These are phyloP conservation scores for Actenoides lindsayi DNA, from an alignment of 2,113 vertebrate genomes.

Conservation along the genomic window DNA sequence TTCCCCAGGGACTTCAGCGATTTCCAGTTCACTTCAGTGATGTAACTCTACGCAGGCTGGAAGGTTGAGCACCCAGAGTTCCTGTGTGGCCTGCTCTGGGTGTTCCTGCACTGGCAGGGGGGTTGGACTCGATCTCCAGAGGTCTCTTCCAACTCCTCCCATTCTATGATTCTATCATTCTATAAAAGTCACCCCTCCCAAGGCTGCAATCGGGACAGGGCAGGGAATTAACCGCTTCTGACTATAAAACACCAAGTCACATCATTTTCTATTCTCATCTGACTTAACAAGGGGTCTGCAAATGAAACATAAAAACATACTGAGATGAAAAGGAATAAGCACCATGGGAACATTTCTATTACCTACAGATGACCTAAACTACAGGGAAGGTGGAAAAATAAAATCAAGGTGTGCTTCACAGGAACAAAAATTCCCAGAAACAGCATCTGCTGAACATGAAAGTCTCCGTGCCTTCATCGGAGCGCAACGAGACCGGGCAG, in stretches of 20 bases:
- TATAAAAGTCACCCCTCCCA: not conserved
- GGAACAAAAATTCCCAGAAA: not conserved
- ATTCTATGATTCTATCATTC: no score
- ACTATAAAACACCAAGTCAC: not conserved
- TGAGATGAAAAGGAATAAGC: not conserved
- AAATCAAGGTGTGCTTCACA: not conserved
- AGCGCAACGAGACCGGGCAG: not conserved
- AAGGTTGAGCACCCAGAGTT: not conserved
- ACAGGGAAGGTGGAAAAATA: not conserved
- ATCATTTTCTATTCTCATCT: not conserved
- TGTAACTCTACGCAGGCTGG: not conserved
- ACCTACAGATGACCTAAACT: not conserved
- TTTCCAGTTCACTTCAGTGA: not conserved
- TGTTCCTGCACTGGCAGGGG: no score
- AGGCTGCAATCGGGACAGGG: not conserved
- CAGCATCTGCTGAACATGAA: fast-evolving
- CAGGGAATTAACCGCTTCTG: not conserved
- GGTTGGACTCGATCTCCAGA: no score
- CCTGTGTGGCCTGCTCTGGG: no score
- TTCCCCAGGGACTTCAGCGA: not conserved
- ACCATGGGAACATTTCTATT: not conserved
- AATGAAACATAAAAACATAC: not conserved
- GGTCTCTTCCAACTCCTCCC: no score
- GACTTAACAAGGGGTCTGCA: not conserved
- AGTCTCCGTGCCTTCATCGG: not conserved